Conservation (phyloP, 2,888 invertebrate genomes). For the Eurytoma californica region DNA sequence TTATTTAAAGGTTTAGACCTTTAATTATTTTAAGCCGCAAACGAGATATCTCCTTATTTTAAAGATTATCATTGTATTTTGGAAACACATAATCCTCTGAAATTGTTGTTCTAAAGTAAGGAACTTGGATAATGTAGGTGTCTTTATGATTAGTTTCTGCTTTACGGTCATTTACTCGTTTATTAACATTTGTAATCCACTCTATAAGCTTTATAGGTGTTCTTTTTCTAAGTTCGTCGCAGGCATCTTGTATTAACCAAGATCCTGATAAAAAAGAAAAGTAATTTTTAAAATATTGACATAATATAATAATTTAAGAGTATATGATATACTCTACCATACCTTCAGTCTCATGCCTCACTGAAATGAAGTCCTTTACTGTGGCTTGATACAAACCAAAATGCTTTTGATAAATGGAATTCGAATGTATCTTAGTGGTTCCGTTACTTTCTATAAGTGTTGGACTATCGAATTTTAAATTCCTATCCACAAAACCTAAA, state of each 20-base stretch:
- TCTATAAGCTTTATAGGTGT: constrained; percentile 37
- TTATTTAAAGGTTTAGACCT: too few species aligned
- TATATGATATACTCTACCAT: background rate
- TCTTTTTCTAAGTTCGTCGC: constrained; percentile 20
- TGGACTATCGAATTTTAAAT: background rate
- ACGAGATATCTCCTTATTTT: background rate
- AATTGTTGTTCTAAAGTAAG: background rate
- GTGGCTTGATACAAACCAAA: constrained; percentile 50
- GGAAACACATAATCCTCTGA: constrained; percentile 22
- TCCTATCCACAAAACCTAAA: background rate
- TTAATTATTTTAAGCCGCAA: too few species aligned
- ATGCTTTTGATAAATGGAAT: constrained; percentile 17
- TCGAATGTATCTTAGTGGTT: background rate
- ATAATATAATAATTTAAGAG: background rate
- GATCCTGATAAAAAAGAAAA: constrained; percentile 33
- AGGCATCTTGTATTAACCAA: constrained; percentile 52
- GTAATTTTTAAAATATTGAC: background rate
- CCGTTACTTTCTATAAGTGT: background rate
- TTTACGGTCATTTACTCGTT: constrained; percentile 27
- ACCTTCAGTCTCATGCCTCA: constrained; percentile 46
- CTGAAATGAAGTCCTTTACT: constrained; percentile 33
- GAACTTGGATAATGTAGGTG: constrained; percentile 28
- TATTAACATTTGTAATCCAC: constrained; percentile 21
- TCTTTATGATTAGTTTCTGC: background rate
- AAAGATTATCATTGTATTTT: background rate